Evolutionary conservation across 2,888 invertebrate genomes (phyloP).

Genomic region (Furcula furcula): DNA sequence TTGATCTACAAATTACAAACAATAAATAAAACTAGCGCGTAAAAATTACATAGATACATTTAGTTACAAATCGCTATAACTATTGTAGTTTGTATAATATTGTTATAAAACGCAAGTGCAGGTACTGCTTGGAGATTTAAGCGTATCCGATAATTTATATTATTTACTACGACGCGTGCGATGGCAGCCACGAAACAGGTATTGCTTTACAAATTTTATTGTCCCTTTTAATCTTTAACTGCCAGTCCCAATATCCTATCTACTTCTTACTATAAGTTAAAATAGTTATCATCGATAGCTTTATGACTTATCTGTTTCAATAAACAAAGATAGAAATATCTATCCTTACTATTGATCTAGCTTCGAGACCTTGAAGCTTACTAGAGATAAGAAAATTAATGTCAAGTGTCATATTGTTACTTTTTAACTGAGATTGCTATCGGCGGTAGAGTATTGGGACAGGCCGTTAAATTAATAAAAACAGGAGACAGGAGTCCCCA

Average conservation of each 20-base stretch:
- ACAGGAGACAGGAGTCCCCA: too few relatives aligned
- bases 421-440: too few relatives aligned
- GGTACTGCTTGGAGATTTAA: slow-evolving; percentile 71
- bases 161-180: slow-evolving; percentile 3
- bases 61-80: slow-evolving; percentile 54
- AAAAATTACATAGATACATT: slow-evolving; percentile 54
- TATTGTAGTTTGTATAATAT: slow-evolving; percentile 67
- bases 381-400: too few relatives aligned
- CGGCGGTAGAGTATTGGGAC: too few relatives aligned
- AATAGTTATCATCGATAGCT: background rate
- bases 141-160: slow-evolving; percentile 59
- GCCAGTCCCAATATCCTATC: background rate
- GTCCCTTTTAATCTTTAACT: too few relatives aligned
- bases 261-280: background rate
- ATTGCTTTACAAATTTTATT: too few relatives aligned
- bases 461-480: too few relatives aligned
- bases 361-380: too few relatives aligned
- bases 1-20: slow-evolving; percentile 68
- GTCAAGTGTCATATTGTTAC: too few relatives aligned
- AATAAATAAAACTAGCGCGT: slow-evolving; percentile 66
- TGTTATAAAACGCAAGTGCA: slow-evolving; percentile 68
- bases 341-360: too few relatives aligned
- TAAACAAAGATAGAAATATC: too few relatives aligned
- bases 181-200: background rate
- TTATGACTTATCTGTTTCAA: background rate